Base-by-base conservation (phyloP, 37 sponge, comb jelly and placozoan species). In the Agelas oroides region DNA sequence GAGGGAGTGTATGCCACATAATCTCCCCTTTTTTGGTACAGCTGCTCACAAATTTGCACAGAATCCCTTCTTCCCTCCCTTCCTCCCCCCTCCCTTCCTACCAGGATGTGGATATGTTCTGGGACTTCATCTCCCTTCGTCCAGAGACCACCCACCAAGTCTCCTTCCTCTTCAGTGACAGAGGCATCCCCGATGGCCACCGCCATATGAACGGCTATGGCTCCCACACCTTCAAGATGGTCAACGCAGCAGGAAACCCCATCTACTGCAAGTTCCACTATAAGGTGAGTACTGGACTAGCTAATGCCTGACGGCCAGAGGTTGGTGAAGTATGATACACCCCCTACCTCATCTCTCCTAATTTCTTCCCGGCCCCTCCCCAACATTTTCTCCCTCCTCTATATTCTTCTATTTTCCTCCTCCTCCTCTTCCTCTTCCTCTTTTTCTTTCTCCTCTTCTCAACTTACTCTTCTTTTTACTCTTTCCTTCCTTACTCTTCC, bases 181-280 rank as follows among this genome's bases (percentile, higher is more conserved):
- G 96, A 18, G 96, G 96, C 0, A 95, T 92, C 69, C 96, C 96
- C 20, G 87, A 95, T 67, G 96, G 96, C 21, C 86, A 92, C 69
- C 78, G 96, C 0, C 87, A 86, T 78, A 95, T 92, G 92, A 92
- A 95, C 40, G 96, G 96, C 53, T 95, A 95, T 57, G 96, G 96
- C 14, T 88, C 90, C 20, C 96, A 95, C 76, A 92, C 96, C 39
- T 95, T 95, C 82, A 95, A 95, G 64, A 30, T 95, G 64, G 92
- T 95, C 61, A 92, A 89, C 85, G 81, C 71, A 25, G 63, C 79
- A 30, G 90, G 84, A 11, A 41, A 70, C 34, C 41, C 90, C 19
- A 76, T 89, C 53, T 95, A 95, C 84, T 92, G 92, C 87, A 95
- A 95, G 78, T 95, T 95, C 83, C 96, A 95, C 60, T 92, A 86